A percentile compares a stretch with the other conserved stretches of the same genome.
phyloP scores from a whole-genome alignment of 2,888 invertebrate genomes.

The Scaptomyza reducta region DNA sequence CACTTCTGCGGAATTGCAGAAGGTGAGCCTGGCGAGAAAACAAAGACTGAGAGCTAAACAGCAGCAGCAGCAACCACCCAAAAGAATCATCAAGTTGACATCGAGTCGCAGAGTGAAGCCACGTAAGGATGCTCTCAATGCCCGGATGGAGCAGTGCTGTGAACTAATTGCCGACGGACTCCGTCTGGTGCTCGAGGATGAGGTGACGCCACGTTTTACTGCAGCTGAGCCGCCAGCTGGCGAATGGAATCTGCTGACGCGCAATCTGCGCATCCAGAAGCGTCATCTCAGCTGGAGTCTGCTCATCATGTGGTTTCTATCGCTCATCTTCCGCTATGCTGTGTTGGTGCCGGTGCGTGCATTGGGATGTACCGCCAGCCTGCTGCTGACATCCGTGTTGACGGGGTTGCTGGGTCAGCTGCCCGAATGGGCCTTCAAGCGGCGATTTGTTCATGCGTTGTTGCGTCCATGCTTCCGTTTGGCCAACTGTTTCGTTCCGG shows the following conservation, averaged over 20 bases:
- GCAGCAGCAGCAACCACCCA: not conserved
- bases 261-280: constrained; percentile 36
- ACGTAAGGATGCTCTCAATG: constrained; percentile 26
- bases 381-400: constrained; percentile 38
- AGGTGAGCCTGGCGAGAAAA: not conserved
- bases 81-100: not conserved
- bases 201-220: constrained; percentile 55
- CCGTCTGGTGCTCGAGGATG: constrained; percentile 55
- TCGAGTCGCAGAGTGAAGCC: not conserved
- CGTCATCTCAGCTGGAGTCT: constrained; percentile 38
- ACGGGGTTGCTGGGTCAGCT: constrained; percentile 51
- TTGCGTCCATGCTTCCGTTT: constrained; percentile 95
- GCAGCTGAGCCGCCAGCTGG: constrained; percentile 32
- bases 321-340: constrained; percentile 45
- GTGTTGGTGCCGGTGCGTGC: constrained; percentile 52
- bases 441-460: constrained; percentile 90
- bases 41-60: not conserved
- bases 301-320: constrained; percentile 38
- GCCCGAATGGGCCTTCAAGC: constrained; percentile 69
- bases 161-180: constrained; percentile 43
- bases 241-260: constrained; percentile 61
- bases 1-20: constrained; percentile 25
- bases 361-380: constrained; percentile 19
- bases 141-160: constrained; percentile 46
- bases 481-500: constrained; percentile 93